Evolutionary conservation across 2,797 vertebrate genomes (phyloP), one percentile per base, ranked within the genome.

Genomic region (Intellagama lesueurii): DNA sequence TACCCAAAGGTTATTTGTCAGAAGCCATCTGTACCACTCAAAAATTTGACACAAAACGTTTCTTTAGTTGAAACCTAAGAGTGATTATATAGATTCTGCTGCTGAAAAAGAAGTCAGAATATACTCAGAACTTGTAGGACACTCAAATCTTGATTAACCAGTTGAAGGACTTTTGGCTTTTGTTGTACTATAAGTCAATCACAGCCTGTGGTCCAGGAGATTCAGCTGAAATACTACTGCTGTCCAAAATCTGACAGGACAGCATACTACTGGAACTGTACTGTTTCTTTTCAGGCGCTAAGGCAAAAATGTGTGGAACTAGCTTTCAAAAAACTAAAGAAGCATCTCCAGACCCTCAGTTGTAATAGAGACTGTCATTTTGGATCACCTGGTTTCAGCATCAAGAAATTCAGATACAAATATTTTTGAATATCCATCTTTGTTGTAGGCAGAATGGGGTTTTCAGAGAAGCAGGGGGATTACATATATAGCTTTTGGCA

Each of bases 341-440:
- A 86, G 24, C 64, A 47, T 73, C 17, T 60, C 32, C 30, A 52
- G 2, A 11, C 9, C 3, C 11, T 7, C 32, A 91, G 81, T 56
- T 86, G n/a, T 52, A 87, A 90, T 82, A 0, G 90, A 83, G 82
- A 85, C 82, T 83, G 86, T 82, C 76, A 35, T 1, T 85, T 75
- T 28, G 22, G 79, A 6, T 0, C 1, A 40, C 0, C 24, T 17
- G n/a, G 91, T 79, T 47, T 73, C 1, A 0, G n/a, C 87, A 86
- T 91, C 0, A 83, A 91, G 81, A 75, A 0, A 2, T 91, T 90
- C 68, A 66, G 84, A 72, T 60, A 40, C 83, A 94, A 77, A 64
- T 89, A 82, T 87, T 86, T 93, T 85, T 64, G 93, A n/a, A 16
- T 60, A 0, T 78, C 84, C 64, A 40, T 77, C 79, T 0, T 0